Conservation (phyloP, 2,797 vertebrate species). For the Pelodytes ibericus region DNA sequence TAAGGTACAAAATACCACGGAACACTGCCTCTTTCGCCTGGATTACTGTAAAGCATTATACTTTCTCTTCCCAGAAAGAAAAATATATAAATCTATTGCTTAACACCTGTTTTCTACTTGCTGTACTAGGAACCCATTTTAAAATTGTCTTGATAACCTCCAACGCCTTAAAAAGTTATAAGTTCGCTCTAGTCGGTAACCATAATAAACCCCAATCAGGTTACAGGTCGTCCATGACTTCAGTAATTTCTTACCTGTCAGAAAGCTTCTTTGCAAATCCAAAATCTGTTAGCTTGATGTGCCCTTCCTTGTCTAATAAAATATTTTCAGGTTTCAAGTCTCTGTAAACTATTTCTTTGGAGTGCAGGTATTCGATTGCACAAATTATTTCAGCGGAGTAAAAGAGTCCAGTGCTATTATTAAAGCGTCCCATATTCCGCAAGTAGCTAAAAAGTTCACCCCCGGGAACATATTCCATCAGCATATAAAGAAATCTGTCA, state of each 20-base stretch:
- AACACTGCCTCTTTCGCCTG: too few species aligned
- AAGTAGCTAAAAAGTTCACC: constrained; percentile 96
- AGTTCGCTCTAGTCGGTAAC: too few species aligned
- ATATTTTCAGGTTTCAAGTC: constrained; percentile 98
- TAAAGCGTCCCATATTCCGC: constrained; percentile 89
- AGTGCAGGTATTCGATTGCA: constrained; percentile 94
- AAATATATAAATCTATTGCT: too few species aligned
- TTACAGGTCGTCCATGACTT: too few species aligned
- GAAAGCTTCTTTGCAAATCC: constrained; percentile 96
- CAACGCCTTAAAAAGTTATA: too few species aligned
- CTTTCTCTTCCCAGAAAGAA: too few species aligned
- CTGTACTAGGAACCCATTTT: too few species aligned
- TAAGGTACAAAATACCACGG: too few species aligned
- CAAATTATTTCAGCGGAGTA: constrained; percentile 90
- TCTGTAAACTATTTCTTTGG: constrained; percentile 90
- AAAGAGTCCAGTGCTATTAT: constrained; percentile 84
- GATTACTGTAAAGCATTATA: too few species aligned
- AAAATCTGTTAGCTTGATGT: constrained; percentile 95
- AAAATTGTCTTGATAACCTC: too few species aligned
- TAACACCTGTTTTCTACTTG: too few species aligned
- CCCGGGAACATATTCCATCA: constrained; percentile 94
- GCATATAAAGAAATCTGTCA: constrained; percentile 91
- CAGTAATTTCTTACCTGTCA: constrained; percentile 89
- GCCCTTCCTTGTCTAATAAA: constrained; percentile 90
- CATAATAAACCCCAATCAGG: too few species aligned